Percentiles rank a stretch among this genome's conserved stretches.
These are phyloP conservation scores for Thecocarcelia acutangulata DNA, from an alignment of 2,888 invertebrate species.

Conservation along the genomic window DNA sequence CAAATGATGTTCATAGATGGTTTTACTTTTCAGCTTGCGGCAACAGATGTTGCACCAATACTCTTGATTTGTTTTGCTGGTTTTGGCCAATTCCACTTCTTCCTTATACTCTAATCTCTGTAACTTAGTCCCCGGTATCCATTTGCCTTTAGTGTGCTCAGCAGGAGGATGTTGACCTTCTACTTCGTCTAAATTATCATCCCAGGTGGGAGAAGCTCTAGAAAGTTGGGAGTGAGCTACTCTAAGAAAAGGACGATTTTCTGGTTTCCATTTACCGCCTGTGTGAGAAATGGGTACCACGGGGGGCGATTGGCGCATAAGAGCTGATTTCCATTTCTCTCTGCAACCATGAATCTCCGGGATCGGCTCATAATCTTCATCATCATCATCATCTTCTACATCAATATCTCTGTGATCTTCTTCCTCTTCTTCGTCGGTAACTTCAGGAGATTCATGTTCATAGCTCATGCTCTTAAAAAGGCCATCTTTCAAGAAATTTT, in stretches of 20 bases:
- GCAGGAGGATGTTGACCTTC: conserved; percentile 84
- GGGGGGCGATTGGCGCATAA: conserved; percentile 75
- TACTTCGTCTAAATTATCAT: conserved; percentile 79
- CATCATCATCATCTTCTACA: conserved; percentile 80
- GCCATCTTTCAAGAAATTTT: conserved; percentile 84
- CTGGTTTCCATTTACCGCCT: conserved; percentile 90
- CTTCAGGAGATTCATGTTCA: conserved; percentile 75
- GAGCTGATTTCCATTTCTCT: conserved; percentile 72
- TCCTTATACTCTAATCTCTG: conserved; percentile 82
- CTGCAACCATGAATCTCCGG: conserved; percentile 71
- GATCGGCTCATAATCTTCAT: conserved; percentile 83
- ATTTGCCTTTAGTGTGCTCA: conserved; percentile 88
- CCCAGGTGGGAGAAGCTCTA: conserved; percentile 83
- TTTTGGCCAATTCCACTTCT: conserved; percentile 76
- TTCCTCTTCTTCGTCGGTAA: conserved; percentile 79
- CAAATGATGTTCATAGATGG: conserved; percentile 89
- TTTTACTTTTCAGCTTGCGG: conserved; percentile 87
- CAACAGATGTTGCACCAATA: conserved; percentile 93
- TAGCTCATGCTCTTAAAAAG: conserved; percentile 78
- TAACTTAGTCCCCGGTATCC: conserved; percentile 87
- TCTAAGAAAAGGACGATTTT: conserved; percentile 78
- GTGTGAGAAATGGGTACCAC: conserved; percentile 84
- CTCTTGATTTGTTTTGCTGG: conserved; percentile 69
- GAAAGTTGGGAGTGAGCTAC: conserved; percentile 74
- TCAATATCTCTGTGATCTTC: conserved; percentile 80